phyloP scores from a whole-genome alignment of 2,113 vertebrate species.

The Loxodonta africana region DNA sequence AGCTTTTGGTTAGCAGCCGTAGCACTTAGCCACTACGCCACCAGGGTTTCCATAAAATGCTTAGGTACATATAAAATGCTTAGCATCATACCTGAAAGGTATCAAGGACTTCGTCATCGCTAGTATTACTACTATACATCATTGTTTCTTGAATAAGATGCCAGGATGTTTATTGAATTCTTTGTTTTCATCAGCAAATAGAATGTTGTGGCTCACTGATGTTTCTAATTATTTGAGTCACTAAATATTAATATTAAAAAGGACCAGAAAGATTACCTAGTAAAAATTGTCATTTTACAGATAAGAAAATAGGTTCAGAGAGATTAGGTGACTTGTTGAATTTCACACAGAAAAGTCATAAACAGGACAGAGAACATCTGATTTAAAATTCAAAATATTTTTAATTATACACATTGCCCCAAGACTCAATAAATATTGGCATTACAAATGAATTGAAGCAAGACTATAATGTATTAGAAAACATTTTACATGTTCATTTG shows the following conservation, averaged over 20 bases:
- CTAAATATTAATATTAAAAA: slow-evolving; percentile 39
- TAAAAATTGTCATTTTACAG: not conserved
- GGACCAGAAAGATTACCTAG: not conserved
- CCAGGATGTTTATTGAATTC: slow-evolving; percentile 8
- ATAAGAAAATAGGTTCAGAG: slow-evolving; percentile 13
- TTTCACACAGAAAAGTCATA: slow-evolving; percentile 41
- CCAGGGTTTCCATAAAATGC: not conserved
- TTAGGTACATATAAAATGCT: not conserved
- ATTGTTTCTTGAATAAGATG: slow-evolving; percentile 4
- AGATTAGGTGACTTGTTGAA: not conserved
- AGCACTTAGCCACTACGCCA: too few species aligned
- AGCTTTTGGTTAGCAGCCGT: too few species aligned
- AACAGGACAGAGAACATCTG: not conserved
- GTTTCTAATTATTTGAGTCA: slow-evolving; percentile 7
- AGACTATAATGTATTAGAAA: slow-evolving; percentile 15
- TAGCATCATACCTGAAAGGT: not conserved
- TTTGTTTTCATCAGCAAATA: slow-evolving; percentile 44
- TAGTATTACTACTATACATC: not conserved
- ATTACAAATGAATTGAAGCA: not conserved
- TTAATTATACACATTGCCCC: not conserved
- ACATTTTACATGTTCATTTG: not conserved
- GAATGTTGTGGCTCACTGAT: not conserved
- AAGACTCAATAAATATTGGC: not conserved
- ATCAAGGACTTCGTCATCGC: not conserved
- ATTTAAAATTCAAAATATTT: slow-evolving; percentile 46